Conservation (phyloP, 2,113 vertebrate species). For the Scolopax mira region DNA sequence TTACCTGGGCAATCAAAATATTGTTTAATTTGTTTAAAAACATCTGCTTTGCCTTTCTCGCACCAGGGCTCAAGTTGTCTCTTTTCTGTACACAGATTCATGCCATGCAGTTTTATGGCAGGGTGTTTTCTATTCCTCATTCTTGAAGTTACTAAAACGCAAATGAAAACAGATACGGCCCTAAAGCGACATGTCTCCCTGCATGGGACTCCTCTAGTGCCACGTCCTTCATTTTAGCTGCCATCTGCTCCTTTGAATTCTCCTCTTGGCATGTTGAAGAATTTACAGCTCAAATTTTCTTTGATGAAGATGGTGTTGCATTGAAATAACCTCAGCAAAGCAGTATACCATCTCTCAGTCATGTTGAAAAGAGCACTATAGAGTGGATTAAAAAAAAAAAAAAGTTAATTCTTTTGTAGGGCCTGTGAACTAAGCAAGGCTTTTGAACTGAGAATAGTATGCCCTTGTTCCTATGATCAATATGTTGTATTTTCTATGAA, state of each 20-base stretch:
- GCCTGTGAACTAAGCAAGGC: background rate
- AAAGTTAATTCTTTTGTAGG: background rate
- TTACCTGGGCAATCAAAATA: background rate
- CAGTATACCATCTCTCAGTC: background rate
- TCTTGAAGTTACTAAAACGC: background rate
- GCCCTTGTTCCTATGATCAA: background rate
- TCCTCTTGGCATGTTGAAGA: background rate
- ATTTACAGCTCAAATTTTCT: background rate
- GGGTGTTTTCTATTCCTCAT: background rate
- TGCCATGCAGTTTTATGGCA: background rate
- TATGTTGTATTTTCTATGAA: background rate
- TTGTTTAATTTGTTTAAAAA: background rate
- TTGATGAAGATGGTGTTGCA: background rate
- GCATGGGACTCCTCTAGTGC: background rate
- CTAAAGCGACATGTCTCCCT: background rate
- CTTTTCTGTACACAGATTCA: background rate
- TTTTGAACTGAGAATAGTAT: background rate
- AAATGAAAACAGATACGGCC: fast-evolving
- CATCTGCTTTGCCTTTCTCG: background rate
- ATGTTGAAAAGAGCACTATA: background rate
- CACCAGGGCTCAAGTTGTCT: background rate
- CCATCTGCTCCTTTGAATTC: constrained; percentile 15
- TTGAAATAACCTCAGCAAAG: background rate
- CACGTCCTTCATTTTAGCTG: background rate
- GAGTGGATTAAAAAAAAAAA: background rate